phyloP scores from a whole-genome alignment of 2,113 vertebrate species.

The Malurus melanocephalus region DNA sequence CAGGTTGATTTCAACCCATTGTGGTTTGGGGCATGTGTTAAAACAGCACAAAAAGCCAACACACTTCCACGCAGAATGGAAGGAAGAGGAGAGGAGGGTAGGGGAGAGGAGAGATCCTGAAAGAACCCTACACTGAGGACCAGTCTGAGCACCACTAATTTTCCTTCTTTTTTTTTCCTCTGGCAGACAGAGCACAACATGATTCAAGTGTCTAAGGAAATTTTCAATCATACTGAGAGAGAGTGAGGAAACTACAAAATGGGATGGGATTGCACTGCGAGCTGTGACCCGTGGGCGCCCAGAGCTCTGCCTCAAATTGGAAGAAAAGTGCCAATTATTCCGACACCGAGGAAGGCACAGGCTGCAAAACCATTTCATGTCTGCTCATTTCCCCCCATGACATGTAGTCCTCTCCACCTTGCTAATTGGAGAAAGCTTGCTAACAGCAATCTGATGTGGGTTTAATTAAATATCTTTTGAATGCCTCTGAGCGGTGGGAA shows the following conservation, averaged over 20 bases:
- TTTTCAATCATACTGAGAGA: constrained; percentile 5
- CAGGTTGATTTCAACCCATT: neutral
- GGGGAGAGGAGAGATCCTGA: neutral
- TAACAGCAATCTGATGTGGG: constrained; percentile 22
- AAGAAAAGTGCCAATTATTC: constrained; percentile 52
- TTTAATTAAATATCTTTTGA: constrained; percentile 52
- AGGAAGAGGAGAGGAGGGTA: neutral
- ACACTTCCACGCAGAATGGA: neutral
- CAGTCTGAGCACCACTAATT: neutral
- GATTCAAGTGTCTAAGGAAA: constrained; percentile 7
- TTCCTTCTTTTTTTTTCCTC: neutral
- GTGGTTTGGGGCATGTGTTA: neutral
- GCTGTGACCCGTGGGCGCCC: constrained; percentile 12
- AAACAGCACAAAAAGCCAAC: neutral
- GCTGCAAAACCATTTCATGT: constrained; percentile 7
- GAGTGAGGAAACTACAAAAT: neutral
- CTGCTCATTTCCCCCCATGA: neutral
- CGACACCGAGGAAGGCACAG: neutral
- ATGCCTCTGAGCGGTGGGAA: neutral
- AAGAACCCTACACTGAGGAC: neutral
- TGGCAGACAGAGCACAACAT: neutral
- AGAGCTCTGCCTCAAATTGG: constrained; percentile 30
- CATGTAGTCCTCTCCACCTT: constrained; percentile 15
- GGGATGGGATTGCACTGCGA: neutral
- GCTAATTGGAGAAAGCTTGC: constrained; percentile 37